Conservation (phyloP, 2,113 vertebrate genomes). For the Sterna hirundo region DNA sequence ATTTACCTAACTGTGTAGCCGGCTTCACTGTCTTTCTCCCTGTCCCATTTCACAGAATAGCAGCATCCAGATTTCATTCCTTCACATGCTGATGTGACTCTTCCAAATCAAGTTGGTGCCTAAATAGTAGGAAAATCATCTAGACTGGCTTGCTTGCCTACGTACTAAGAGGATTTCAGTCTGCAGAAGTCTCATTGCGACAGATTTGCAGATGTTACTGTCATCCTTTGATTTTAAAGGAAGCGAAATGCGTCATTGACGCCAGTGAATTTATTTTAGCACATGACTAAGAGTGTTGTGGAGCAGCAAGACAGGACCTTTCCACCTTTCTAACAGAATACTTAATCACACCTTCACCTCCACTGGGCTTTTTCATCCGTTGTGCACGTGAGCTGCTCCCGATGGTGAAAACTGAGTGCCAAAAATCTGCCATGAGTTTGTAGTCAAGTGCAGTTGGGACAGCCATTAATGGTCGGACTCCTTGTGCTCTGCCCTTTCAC, state of each 20-base stretch:
- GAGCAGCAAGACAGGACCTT: background rate
- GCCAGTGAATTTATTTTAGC: background rate
- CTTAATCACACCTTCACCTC: background rate
- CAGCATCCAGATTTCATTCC: background rate
- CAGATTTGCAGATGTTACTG: background rate
- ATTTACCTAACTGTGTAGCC: background rate
- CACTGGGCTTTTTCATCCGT: background rate
- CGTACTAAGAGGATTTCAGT: background rate
- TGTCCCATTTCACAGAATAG: background rate
- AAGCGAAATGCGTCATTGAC: background rate
- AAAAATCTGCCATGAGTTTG: background rate
- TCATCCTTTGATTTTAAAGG: background rate
- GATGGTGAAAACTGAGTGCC: background rate
- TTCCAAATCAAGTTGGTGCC: background rate
- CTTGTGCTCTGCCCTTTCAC: background rate
- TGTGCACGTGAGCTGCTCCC: background rate
- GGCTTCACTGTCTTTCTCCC: background rate
- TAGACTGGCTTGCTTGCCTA: background rate
- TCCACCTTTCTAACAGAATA: background rate
- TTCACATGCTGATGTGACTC: background rate
- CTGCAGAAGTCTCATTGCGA: background rate
- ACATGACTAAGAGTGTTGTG: rapidly evolving
- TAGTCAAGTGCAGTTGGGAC: background rate
- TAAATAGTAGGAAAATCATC: background rate
- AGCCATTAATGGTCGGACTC: rapidly evolving